phyloP scores from a whole-genome alignment of 2,888 invertebrate genomes.

The Ceraclea dissimilis region DNA sequence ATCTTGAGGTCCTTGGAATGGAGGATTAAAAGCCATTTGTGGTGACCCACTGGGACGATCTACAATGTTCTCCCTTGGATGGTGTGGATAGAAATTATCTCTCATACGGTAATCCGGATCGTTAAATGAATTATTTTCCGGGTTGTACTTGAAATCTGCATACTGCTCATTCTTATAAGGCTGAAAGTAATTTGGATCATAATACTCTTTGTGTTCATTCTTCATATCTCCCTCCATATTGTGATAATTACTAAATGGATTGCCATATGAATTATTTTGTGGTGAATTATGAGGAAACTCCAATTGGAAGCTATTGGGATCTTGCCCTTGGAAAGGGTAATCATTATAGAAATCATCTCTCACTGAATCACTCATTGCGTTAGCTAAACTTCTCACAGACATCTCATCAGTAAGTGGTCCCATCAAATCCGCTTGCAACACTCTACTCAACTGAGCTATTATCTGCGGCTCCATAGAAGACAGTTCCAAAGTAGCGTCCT shows the following conservation, averaged over 20 bases:
- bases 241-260: neutral
- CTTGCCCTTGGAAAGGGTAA: neutral
- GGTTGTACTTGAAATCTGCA: neutral
- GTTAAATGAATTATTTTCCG: neutral
- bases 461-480: conserved; percentile 53
- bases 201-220: neutral
- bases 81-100: too few species aligned
- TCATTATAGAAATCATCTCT: conserved; percentile 9
- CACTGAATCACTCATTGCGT: conserved; percentile 15
- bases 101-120: too few species aligned
- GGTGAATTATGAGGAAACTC: neutral
- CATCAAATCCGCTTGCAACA: conserved; percentile 41
- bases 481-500: conserved; percentile 48
- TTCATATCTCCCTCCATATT: neutral
- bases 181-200: too few species aligned
- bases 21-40: too few species aligned
- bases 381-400: conserved; percentile 14
- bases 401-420: conserved; percentile 14
- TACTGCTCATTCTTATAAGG: neutral
- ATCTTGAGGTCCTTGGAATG: too few species aligned
- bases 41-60: too few species aligned
- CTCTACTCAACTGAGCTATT: conserved; percentile 51
- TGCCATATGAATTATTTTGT: neutral
- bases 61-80: too few species aligned
- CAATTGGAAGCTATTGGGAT: neutral